Evolutionary conservation across 2,888 invertebrate species (phyloP), one percentile per base, ranked within the genome.

Genomic region (Galerucella calmariensis): DNA sequence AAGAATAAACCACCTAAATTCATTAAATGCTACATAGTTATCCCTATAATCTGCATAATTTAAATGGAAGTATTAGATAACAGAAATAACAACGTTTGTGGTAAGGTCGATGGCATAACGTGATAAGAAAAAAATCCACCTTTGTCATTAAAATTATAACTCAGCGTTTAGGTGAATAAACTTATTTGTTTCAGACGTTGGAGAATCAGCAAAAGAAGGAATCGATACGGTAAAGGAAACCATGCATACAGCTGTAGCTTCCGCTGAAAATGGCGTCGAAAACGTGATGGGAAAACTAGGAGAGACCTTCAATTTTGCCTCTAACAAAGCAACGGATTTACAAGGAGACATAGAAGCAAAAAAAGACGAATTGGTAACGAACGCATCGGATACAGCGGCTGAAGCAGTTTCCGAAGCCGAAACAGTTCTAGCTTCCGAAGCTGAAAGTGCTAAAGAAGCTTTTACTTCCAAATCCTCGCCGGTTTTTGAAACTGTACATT

Each of bases 361-460:
- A 63, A 79, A 79, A 27, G 83, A 84, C 44, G 83, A 86, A n/a
- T 76, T 81, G 5, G 24, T 81, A 1, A 79, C 81, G 44, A 83
- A 81, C 72, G 79, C 79, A 6, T 75, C 82, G 20, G 85, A 85
- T 66, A 76, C 78, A 9, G 78, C 82, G 5, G 79, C 81, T 12
- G 86, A 86, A 78, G 85, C 83, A 14, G 83, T 86, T 12, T 86
- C 86, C 3, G 85, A 86, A 77, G 84, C 86, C 14, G 86, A 86
- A 78, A 87, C 86, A 2, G 83, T 86, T 1, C 66, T 86, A 61
- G 82, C 82, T 9, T 84, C 85, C 2, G 86, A 86, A 82, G 80
- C 81, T 1, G 86, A 84, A 62, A 80, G 81, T 67, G 79, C 80
- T 10, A 81, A 81, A 73, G 81, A 82, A 41, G 77, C 73, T 11